Evolutionary conservation across 2,888 invertebrate species (phyloP).

Genomic region (Dioctria rufipes): DNA sequence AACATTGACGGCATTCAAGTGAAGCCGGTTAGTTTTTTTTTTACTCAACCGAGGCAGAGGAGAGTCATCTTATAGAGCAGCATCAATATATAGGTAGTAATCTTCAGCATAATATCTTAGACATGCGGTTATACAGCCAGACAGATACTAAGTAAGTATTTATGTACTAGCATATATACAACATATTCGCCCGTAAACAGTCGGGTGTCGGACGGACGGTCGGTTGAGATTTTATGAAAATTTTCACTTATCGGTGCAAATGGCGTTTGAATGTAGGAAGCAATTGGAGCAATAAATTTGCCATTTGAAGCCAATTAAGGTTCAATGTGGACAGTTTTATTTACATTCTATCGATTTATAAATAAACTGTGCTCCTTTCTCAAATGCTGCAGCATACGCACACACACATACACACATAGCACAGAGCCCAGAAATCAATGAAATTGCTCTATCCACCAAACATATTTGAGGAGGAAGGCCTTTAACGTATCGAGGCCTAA

Average conservation of each 20-base stretch:
- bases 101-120: too few species aligned
- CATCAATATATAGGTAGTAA: too few species aligned
- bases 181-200: conserved; percentile 21
- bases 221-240: neutral
- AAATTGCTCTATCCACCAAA: too few species aligned
- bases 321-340: conserved; percentile 52
- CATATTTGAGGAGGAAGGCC: too few species aligned
- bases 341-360: conserved; percentile 50
- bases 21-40: neutral
- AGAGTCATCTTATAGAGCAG: too few species aligned
- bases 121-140: neutral
- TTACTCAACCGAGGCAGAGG: too few species aligned
- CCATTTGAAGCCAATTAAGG: conserved; percentile 53
- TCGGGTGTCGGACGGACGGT: conserved; percentile 11
- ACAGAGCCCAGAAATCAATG: too few species aligned
- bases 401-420: too few species aligned
- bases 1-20: conserved; percentile 28
- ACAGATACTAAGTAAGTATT: neutral
- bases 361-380: conserved; percentile 45
- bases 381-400: neutral
- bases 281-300: conserved; percentile 52
- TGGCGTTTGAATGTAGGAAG: conserved; percentile 49
- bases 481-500: too few species aligned
- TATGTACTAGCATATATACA: neutral
- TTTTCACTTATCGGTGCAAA: conserved; percentile 28